Base-by-base conservation (phyloP, 2,888 invertebrate species). In the Patella depressa region DNA sequence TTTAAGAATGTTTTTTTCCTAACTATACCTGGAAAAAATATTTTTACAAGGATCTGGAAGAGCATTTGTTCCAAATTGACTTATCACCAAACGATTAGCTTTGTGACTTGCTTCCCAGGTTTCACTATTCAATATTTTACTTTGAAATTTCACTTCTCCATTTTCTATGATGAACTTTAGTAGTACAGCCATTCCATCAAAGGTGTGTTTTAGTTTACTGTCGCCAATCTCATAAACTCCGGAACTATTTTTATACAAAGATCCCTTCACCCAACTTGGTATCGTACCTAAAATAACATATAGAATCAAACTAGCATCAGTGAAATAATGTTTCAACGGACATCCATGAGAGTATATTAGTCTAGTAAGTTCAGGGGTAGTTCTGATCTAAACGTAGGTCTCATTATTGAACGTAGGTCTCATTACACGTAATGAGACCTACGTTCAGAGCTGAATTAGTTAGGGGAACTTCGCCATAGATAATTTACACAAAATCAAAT, bases 101-200 rank as follows among this genome's bases (percentile, higher is more conserved):
- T 94, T 93, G 75, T 94, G 94, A 81, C 93, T 93, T 0, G 95
- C 95, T 82, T 94, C 87, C 86, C 92, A 93, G 0, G 95, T 94
- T 79, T 95, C 94, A 1, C 95, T 95, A 85, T 94, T 93, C 0
- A 97, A 92, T 87, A 96, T 96, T 76, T 80, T 78, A 70, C 84
- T 85, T 71, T 82, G 82, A 75, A 86, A 89, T 75, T 85, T 88
- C 77, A 91, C 91, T 76, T 88, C 86, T 45, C 92, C 92, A 77
- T 92, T 85, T n/a, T 86, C 82, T 75, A 93, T 91, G 70, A 89
- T 88, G 83, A 93, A 93, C 78, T 92, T 91, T 79, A 92, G 92
- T n/a, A 93, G 80, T n/a, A 93, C 92, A 0, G 97, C 97, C 1
- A 97, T 95, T 85, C 97, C 95, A 91, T 98, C 98, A 89, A 98